These are phyloP conservation scores for Echinarachnius parma DNA, from an alignment of 53 echinoderm and acorn worm genomes.

Conservation along the genomic window DNA sequence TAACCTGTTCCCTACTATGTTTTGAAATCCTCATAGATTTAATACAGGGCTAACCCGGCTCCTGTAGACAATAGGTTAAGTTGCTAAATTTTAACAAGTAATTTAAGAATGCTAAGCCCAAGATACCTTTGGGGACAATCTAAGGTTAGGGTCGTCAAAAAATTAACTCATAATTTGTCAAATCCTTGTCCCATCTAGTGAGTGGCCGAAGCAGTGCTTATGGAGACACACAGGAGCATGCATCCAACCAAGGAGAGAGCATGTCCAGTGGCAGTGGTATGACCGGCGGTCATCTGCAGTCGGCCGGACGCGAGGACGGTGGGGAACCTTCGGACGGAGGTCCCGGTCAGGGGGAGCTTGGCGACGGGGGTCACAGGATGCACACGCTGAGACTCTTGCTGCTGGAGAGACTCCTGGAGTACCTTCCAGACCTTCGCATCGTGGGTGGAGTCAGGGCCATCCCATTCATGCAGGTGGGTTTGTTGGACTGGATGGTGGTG, in stretches of 20 bases:
- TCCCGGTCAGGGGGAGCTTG: slow-evolving; percentile 18
- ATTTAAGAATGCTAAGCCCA: too few relatives aligned
- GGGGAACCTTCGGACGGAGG: not conserved
- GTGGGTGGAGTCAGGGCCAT: slow-evolving; percentile 97
- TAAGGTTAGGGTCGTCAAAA: too few relatives aligned
- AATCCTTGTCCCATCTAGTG: slow-evolving; percentile 49
- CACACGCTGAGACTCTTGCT: slow-evolving; percentile 80
- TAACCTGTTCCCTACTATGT: too few relatives aligned
- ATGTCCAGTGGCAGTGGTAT: slow-evolving; percentile 22
- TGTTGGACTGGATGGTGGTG: slow-evolving; percentile 1
- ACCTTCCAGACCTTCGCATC: slow-evolving; percentile 85
- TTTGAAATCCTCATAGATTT: too few relatives aligned
- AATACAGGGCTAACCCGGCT: too few relatives aligned
- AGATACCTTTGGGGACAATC: too few relatives aligned
- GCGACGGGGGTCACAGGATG: slow-evolving; percentile 68
- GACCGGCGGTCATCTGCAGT: slow-evolving; percentile 7
- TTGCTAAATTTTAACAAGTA: too few relatives aligned
- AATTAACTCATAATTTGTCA: not conserved
- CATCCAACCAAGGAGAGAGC: slow-evolving; percentile 35
- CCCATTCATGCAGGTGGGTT: slow-evolving; percentile 94
- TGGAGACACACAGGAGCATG: slow-evolving; percentile 84
- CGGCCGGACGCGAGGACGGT: not conserved
- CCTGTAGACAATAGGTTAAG: too few relatives aligned
- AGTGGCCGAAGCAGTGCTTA: slow-evolving; percentile 99
- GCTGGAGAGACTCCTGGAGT: slow-evolving; percentile 82